Percentiles rank a stretch among this genome's conserved stretches.
Evolutionary conservation across 2,888 invertebrate species (phyloP).

Genomic region (Hydriomena furcata): DNA sequence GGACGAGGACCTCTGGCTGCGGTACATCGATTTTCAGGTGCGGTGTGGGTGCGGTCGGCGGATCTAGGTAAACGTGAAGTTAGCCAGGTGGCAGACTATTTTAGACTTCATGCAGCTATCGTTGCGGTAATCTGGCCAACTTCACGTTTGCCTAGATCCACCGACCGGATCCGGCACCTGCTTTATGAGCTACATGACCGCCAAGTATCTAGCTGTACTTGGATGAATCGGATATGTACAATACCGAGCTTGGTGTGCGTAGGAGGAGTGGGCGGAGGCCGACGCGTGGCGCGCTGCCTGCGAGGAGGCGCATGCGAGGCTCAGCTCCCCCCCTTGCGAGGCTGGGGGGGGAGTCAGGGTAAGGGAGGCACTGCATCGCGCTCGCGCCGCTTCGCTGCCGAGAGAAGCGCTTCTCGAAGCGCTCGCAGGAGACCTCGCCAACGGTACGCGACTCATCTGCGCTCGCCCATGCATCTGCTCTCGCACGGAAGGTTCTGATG

Average conservation of each 20-base stretch:
- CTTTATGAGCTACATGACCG: too few species aligned
- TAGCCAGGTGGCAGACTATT: too few species aligned
- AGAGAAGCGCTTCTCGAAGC: slow-evolving; percentile 20
- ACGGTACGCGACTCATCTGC: slow-evolving; percentile 18
- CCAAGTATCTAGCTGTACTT: too few species aligned
- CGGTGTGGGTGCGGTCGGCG: too few species aligned
- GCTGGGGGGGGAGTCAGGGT: slow-evolving; percentile 31
- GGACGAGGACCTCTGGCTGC: slow-evolving; percentile 58
- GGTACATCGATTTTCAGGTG: slow-evolving; percentile 56
- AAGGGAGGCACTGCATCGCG: slow-evolving; percentile 40
- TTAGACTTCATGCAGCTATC: too few species aligned
- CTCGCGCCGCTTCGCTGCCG: slow-evolving; percentile 34
- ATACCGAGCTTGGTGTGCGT: not conserved
- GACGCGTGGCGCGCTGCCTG: slow-evolving; percentile 15
- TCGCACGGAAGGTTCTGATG: too few species aligned
- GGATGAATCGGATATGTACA: too few species aligned
- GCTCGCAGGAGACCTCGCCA: slow-evolving; percentile 9
- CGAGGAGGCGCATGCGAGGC: slow-evolving; percentile 32
- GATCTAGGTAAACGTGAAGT: too few species aligned
- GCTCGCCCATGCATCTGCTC: not conserved
- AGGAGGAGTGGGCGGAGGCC: slow-evolving; percentile 37
- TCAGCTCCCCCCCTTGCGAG: too few species aligned
- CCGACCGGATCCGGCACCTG: too few species aligned
- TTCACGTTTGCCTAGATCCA: too few species aligned
- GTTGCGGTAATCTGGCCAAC: too few species aligned